Percentiles rank a stretch among this genome's conserved stretches.
Evolutionary conservation across 2,888 invertebrate genomes (phyloP).

Genomic region (Nomada ferruginata): DNA sequence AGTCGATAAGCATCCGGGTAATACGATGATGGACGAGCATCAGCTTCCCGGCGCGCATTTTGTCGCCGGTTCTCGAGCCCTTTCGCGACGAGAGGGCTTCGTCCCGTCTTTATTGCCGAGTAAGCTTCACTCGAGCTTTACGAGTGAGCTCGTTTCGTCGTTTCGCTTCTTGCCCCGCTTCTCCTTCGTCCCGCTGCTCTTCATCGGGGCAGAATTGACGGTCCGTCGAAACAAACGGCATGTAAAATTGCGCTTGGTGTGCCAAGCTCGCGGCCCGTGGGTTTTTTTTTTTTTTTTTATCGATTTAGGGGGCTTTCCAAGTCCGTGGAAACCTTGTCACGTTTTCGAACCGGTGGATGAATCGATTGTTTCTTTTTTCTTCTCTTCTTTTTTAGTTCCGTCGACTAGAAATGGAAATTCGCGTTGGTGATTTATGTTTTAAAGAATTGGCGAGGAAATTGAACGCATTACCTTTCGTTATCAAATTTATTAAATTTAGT

Average conservation of each 20-base stretch:
- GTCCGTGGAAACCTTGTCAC: slow-evolving; percentile 24
- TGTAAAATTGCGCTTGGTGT: slow-evolving; percentile 42
- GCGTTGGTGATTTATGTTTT: too few relatives aligned
- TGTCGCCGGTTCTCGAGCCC: slow-evolving; percentile 34
- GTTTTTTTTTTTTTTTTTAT: neutral
- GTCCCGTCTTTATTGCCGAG: slow-evolving; percentile 62
- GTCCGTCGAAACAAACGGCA: slow-evolving; percentile 52
- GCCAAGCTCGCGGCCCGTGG: slow-evolving; percentile 1
- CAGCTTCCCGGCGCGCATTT: slow-evolving; percentile 20
- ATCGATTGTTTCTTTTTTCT: neutral
- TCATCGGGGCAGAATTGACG: slow-evolving; percentile 45
- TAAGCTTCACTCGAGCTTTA: slow-evolving; percentile 60
- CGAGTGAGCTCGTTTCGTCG: slow-evolving; percentile 43
- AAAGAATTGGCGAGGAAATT: too few relatives aligned
- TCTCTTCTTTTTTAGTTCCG: neutral
- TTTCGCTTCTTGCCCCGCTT: slow-evolving; percentile 26
- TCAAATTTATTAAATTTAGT: neutral
- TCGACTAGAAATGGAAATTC: neutral
- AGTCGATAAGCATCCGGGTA: slow-evolving; percentile 50
- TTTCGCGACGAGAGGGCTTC: slow-evolving; percentile 1
- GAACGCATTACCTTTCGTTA: too few relatives aligned
- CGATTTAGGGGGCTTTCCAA: slow-evolving; percentile 14
- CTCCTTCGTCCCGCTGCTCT: slow-evolving; percentile 2
- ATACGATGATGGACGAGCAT: slow-evolving; percentile 53
- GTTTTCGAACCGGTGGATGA: neutral